Base-by-base conservation (phyloP, 2,888 invertebrate genomes). In the Eupeodes latifasciatus region DNA sequence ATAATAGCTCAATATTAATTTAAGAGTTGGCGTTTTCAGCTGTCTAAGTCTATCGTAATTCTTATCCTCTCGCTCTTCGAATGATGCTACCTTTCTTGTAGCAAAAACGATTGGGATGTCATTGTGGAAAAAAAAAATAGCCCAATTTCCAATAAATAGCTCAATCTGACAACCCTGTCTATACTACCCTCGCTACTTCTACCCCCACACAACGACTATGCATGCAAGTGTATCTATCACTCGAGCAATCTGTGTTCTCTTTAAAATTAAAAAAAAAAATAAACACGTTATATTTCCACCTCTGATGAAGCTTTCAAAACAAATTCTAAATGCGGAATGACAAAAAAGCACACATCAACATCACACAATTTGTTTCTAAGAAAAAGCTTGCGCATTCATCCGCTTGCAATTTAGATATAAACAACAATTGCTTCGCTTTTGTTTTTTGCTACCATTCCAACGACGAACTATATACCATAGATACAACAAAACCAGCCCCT, bases 351-450 rank as follows among this genome's bases (percentile, higher is more conserved):
- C 64, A 72, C 77, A 72, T 49, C 14, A 53, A 55, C 19, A 72
- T 53, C 51, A 9, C 36, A 14, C 5, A 34, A 61, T 55, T 49
- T 19, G 27, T 55, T 34, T 16, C 36, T 19, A 51, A 47, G 40
- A 40, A 79, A 69, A 85, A 81, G 69, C 85, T 85, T 78, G 53
- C 59, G 40, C 84, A 88, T 87, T 86, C 87, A 87, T 84, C 84
- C 85, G 88, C 75, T 83, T 85, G 88, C 64, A 81, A 81, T 81
- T 85, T 81, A 85, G 81, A 81, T 79, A 81, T 79, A 88, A 74
- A 88, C 74, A 74, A 88, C 74, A 85, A 88, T 80, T 83, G 85
- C 77, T 69, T 66, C 19, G 66, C 66, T 64, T 27, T 16, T 77
- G 40, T 62, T 12, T 47, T 27, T 49, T 80, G 47, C 40, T 19